Evolutionary conservation across 2,113 vertebrate genomes (phyloP).

Genomic region (Hyperopisus bebe): DNA sequence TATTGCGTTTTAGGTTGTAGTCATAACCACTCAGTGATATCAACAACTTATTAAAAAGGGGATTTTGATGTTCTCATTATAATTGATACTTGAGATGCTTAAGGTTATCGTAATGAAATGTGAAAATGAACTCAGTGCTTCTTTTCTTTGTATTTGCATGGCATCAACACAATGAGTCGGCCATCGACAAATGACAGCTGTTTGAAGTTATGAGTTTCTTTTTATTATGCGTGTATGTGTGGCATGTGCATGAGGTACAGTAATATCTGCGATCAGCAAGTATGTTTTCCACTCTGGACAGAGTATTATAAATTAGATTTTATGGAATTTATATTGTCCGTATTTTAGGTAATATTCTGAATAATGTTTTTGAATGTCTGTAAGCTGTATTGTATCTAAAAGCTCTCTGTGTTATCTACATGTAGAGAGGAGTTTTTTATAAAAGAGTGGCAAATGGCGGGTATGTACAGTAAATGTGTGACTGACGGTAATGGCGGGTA

Average conservation of each 20-base stretch:
- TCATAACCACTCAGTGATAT: background rate
- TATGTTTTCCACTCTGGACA: background rate
- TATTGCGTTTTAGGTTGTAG: background rate
- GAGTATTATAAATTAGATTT: background rate
- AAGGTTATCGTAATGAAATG: background rate
- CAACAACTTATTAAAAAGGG: background rate
- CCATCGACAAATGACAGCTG: background rate
- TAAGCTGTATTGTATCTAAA: background rate
- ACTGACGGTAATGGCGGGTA: background rate
- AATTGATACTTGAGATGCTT: background rate
- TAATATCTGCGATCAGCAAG: background rate
- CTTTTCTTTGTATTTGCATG: background rate
- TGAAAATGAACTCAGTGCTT: background rate
- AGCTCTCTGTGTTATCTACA: background rate
- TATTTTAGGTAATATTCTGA: background rate
- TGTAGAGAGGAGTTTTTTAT: background rate
- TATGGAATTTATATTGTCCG: background rate
- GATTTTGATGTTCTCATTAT: background rate
- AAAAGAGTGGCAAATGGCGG: background rate
- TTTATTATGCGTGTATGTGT: background rate
- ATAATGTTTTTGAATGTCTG: background rate
- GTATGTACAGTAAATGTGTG: background rate
- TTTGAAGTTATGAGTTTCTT: background rate
- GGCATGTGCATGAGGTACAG: background rate
- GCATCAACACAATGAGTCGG: background rate